A percentile compares a stretch with the other conserved stretches of the same genome.
Evolutionary conservation across 53 echinoderm and acorn worm species (phyloP).

Genomic region (Actinopyga echinites): DNA sequence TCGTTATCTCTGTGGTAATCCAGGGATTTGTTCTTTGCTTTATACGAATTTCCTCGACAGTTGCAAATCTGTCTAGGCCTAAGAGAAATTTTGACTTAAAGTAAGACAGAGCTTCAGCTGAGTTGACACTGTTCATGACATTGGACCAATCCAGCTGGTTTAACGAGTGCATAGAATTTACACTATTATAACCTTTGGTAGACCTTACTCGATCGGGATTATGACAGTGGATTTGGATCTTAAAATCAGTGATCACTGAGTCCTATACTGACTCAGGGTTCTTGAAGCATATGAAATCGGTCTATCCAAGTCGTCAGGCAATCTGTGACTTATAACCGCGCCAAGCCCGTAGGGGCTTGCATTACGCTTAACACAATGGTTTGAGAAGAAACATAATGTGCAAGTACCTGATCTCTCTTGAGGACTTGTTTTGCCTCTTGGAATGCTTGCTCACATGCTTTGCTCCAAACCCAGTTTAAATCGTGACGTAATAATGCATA

Average conservation of each 20-base stretch:
- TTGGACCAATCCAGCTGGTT: no score
- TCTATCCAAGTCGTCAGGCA: slow-evolving; percentile 49
- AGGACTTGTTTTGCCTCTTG: slow-evolving; percentile 36
- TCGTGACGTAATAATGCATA: slow-evolving; percentile 48
- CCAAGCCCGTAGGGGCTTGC: slow-evolving; percentile 54
- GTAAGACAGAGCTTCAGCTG: no score
- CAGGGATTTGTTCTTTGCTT: no score
- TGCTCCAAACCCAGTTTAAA: slow-evolving; percentile 50
- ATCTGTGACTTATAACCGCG: slow-evolving; percentile 50
- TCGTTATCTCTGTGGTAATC: no score
- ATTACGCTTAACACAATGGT: slow-evolving; percentile 35
- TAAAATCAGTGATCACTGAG: slow-evolving; percentile 47
- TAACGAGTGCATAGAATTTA: no score
- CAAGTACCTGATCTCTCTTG: slow-evolving; percentile 14
- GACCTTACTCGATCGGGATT: background rate
- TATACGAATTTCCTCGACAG: no score
- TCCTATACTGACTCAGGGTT: slow-evolving; percentile 29
- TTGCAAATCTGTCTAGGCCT: no score
- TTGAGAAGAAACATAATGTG: slow-evolving; percentile 46
- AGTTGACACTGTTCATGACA: no score
- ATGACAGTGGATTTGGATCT: slow-evolving; percentile 15
- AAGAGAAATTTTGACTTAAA: no score
- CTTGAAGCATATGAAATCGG: slow-evolving; percentile 65
- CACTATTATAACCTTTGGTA: no score
- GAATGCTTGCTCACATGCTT: slow-evolving; percentile 57